Conservation (phyloP, 2,113 vertebrate genomes). For the Notiomystis cincta region DNA sequence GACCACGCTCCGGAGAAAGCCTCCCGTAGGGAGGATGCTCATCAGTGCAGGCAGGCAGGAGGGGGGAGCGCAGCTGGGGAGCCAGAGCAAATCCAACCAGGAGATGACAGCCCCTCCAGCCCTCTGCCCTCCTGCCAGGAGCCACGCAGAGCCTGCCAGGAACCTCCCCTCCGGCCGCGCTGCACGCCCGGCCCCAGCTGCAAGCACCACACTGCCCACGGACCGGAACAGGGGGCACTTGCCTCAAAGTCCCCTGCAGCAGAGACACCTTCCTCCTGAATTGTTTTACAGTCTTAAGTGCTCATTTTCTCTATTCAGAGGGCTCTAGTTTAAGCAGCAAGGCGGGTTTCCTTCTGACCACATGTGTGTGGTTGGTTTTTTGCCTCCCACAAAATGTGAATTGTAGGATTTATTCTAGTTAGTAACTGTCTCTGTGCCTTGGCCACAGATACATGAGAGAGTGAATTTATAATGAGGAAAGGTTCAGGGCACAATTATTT, state of each 20-base stretch:
- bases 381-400: neutral
- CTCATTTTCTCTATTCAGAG: neutral
- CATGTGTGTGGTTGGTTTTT: neutral
- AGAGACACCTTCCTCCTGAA: neutral
- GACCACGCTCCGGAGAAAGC: neutral
- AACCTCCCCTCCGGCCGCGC: neutral
- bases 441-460: neutral
- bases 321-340: neutral
- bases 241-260: neutral
- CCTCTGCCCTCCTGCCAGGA: neutral
- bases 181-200: neutral
- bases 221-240: fast-evolving
- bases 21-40: slow-evolving; percentile 17
- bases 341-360: neutral
- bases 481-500: slow-evolving; percentile 23
- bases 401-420: neutral
- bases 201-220: neutral
- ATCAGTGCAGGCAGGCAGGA: slow-evolving; percentile 9
- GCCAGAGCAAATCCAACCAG: neutral
- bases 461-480: neutral
- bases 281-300: neutral
- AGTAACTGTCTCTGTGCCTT: neutral
- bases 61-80: neutral
- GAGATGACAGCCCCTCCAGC: neutral
- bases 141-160: neutral